Evolutionary conservation across 2,797 vertebrate genomes (phyloP).

Genomic region (Serranus cabrilla): DNA sequence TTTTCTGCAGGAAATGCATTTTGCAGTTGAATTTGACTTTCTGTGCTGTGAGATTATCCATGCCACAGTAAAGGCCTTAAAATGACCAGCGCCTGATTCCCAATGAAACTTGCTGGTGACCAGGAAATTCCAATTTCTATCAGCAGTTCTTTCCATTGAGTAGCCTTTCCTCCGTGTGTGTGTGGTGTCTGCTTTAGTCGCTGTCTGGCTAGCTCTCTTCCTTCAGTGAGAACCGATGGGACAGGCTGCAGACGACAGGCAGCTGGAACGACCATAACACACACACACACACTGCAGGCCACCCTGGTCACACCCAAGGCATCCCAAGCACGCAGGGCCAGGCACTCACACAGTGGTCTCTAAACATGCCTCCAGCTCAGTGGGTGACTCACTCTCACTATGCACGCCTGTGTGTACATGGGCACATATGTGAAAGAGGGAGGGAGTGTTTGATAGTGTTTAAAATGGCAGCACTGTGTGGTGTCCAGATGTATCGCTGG

Average conservation of each 20-base stretch:
- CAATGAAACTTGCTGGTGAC: conserved; percentile 37
- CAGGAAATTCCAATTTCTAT: conserved; percentile 66
- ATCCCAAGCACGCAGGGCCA: conserved; percentile 79
- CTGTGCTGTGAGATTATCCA: conserved; percentile 7
- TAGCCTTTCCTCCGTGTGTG: conserved; percentile 51
- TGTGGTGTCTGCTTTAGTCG: conserved; percentile 51
- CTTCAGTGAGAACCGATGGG: conserved; percentile 56
- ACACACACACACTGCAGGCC: conserved; percentile 50
- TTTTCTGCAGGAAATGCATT: too few relatives aligned
- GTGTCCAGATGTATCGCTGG: conserved; percentile 24
- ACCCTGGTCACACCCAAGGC: conserved; percentile 80
- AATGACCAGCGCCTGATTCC: conserved; percentile 23
- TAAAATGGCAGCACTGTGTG: conserved; percentile 58
- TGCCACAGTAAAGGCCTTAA: conserved; percentile 5
- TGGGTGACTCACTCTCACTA: conserved; percentile 66
- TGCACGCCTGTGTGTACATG: conserved; percentile 36
- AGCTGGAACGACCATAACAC: conserved; percentile 67
- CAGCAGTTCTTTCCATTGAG: conserved; percentile 66
- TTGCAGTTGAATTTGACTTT: not conserved
- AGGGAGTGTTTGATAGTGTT: conserved; percentile 45
- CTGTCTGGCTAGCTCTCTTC: conserved; percentile 53
- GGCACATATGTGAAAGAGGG: conserved; percentile 35
- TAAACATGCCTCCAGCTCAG: conserved; percentile 68
- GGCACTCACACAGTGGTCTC: conserved; percentile 72
- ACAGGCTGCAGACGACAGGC: conserved; percentile 66